Conservation (phyloP, 2,797 vertebrate species). For the Lemur catta region DNA sequence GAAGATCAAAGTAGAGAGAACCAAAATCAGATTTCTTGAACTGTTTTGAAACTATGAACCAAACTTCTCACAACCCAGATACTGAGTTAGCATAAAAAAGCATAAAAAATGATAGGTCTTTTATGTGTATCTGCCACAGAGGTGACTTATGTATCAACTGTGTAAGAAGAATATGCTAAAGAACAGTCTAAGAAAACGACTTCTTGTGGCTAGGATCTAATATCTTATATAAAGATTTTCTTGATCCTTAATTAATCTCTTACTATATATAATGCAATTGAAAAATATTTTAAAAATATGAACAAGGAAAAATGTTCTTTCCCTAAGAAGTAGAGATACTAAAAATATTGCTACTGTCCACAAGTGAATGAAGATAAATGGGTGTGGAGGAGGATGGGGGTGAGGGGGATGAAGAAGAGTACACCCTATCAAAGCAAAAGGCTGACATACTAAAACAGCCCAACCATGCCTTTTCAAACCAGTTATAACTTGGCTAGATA, state of each 20-base stretch:
- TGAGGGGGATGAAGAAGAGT: not conserved
- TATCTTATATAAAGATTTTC: not conserved
- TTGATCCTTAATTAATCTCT: conserved; percentile 14
- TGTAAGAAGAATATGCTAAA: not conserved
- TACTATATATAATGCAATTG: not conserved
- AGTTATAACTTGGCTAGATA: not conserved
- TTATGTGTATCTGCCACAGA: not conserved
- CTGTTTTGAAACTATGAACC: not conserved
- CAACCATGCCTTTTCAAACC: not conserved
- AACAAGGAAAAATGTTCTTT: not conserved
- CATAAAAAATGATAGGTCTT: not conserved
- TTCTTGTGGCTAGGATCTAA: not conserved
- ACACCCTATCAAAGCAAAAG: not conserved
- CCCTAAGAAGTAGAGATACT: not conserved
- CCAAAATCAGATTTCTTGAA: not conserved
- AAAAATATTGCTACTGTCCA: not conserved
- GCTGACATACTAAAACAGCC: not conserved
- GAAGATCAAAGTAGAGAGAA: not conserved
- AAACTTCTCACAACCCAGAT: not conserved
- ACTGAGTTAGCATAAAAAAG: not conserved
- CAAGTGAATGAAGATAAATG: not conserved
- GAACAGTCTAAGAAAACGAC: not conserved
- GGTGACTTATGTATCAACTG: not conserved
- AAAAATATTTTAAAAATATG: not conserved
- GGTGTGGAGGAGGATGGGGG: accelerated